A percentile compares a stretch with the other conserved stretches of the same genome.
Evolutionary conservation across 1,140 invertebrate genomes (phyloP).

Genomic region (Oryctes rhinoceros): DNA sequence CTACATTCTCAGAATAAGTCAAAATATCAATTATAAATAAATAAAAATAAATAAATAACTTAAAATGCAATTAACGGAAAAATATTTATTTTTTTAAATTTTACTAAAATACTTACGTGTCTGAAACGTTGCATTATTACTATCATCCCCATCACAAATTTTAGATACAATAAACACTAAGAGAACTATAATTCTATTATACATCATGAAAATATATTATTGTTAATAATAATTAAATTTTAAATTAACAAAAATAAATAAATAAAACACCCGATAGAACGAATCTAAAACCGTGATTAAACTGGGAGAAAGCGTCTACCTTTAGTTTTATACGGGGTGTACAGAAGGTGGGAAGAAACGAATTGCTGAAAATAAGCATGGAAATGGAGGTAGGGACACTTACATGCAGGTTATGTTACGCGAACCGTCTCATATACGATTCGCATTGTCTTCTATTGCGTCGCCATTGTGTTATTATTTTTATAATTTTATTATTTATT

Average conservation of each 20-base stretch:
- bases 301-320: slow-evolving; percentile 9
- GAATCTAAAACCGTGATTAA: slow-evolving; percentile 9
- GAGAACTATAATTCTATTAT: not conserved
- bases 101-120: not conserved
- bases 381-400: not conserved
- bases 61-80: too few species aligned
- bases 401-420: not conserved
- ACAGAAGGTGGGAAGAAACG: not conserved
- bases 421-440: not conserved
- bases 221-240: too few species aligned
- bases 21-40: too few species aligned
- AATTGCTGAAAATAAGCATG: not conserved
- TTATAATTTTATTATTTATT: slow-evolving; percentile 8
- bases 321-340: slow-evolving; percentile 18
- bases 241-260: not conserved
- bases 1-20: too few species aligned
- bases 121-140: not conserved
- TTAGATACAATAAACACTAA: not conserved
- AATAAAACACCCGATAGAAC: not conserved
- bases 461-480: not conserved
- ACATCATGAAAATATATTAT: not conserved
- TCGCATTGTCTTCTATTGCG: not conserved
- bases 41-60: too few species aligned
- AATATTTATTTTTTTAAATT: too few species aligned
- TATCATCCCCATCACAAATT: not conserved